Base-by-base conservation (phyloP, 2,113 vertebrate species). In the Cynoglossus semilaevis region DNA sequence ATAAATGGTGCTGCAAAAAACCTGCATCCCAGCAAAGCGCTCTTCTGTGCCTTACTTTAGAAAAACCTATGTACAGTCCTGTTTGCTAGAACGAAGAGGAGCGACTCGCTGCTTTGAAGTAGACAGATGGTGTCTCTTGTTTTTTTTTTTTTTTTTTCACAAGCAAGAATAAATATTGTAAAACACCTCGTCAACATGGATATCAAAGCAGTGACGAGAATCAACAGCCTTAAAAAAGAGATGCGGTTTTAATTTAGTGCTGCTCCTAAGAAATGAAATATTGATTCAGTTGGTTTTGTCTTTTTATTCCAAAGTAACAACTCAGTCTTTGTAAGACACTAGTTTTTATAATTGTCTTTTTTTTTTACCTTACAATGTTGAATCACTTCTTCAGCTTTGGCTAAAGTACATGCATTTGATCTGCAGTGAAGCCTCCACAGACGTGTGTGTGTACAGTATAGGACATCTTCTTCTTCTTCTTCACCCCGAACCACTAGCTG, bases 381-480 rank as follows among this genome's bases (percentile, higher is more conserved):
- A 58, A 44, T n/a, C 38, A 18, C 36, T 57, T 59, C 57, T 60
- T 61, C 4, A 43, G 43, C 72, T 54, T 73, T 68, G 53, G 37
- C 38, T 41, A 46, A 62, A 53, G 58, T 48, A 36, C 44, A 16
- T 34, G 59, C 41, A 51, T 64, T 67, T 72, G 45, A 81, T 75
- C 60, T 65, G 62, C 56, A 46, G 55, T 74, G 67, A 82, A 56
- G 44, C 50, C 44, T 19, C 49, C 18, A 15, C 62, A 58, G 65
- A 60, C 37, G 22, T 51, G 63, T 51, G 45, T 13, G 14, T 51
- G 45, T 13, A 13, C 38, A 41, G 38, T 41, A 63, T 48, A 62
- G 80, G 74, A 72, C 75, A 79, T 75, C 70, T 66, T 63, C 59
- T 63, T 79, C 75, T 77, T 75, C 70, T 66, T 63, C 59, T 63